Evolutionary conservation across 2,113 vertebrate species (phyloP), one percentile per base, ranked within the genome.

Genomic region (Oreochromis spilurus): DNA sequence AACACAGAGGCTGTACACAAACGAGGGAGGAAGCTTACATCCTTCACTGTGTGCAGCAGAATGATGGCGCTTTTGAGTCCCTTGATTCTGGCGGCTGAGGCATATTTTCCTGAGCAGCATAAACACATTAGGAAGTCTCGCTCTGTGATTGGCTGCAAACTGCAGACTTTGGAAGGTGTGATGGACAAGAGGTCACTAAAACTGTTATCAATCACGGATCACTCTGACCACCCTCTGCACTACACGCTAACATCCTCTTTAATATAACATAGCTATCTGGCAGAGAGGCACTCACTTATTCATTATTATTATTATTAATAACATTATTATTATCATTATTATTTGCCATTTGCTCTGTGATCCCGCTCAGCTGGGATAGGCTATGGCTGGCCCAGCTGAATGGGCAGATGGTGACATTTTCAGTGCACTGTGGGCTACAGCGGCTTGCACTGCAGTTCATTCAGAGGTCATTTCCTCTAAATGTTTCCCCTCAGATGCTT

Each of bases 31-130:
- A 4, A 43, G 65, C 65, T 70, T 9, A n/a, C 7, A 52, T 52
- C 48, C 16, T 9, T 70, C n/a, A 24, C 12, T 43, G 36, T 70
- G 38, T 43, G 65, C 38, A 16, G 21, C 38, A 72, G 21, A 45
- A 4, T 29, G 2, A 43, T 4, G 67, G 40, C 10, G 21, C 14
- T 45, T 14, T 72, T 1, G 3, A 1, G 13, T 1, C 1, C 38
- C 0, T 72, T 43, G 2, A 24, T 43, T 24, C n/a, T 70, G 1
- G 0, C 13, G 43, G 14, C 5, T 7, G 8, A 14, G 26, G 21
- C 13, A 0, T 40, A 0, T 19, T 38, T 11, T 67, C 19, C 19
- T 67, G 31, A 34, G 29, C 34, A n/a, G 34, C 10, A 52, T 52
- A 8, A 52, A 52, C 17, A 17, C 6, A 0, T 65, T 9, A n/a